Base-by-base conservation (phyloP, 2,797 vertebrate species). In the Danio jaintianensis region DNA sequence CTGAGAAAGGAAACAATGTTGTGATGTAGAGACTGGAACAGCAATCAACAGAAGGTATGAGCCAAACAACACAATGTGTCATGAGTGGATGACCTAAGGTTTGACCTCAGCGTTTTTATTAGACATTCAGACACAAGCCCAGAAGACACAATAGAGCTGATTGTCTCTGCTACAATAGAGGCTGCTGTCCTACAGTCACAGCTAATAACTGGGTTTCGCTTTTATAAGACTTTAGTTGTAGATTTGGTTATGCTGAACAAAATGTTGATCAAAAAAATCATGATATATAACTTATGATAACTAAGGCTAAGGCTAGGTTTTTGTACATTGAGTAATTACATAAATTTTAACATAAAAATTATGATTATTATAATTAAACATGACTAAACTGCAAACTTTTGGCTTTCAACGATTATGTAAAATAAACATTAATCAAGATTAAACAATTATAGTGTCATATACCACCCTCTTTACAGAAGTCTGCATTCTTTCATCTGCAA, bases 41-140 rank as follows among this genome's bases (percentile, higher is more conserved):
- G 63, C 40, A 58, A 62, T 74, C 72, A 48, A 55, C 20, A 58
- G 18, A 78, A 70, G 36, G 43, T 22, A 61, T 50, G 76, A 78
- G 66, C 45, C n/a, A 62, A 29, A 78, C 10, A 53, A 53, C 45
- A 63, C 68, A 50, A 63, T 40, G 53, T 40, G 59, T 80, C 63
- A 48, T 80, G 68, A 53, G 72, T 58, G 29, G 52, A 75, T 75
- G 68, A 75, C 52, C 45, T 67, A 16, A 72, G 38, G 48, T 53
- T 64, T 63, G 67, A 79, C 68, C 48, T 55, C 58, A 55, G 45
- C 16, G 3, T 72, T 79, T 72, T 13, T 71, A 52, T 55, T 18
- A 63, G 18, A 72, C 47, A 69, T 29, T 55, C 55, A 72, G 56
- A 79, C 4, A 38, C 52, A 47, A 68, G 40, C 22, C 20, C 63